These are phyloP conservation scores for Sterna hirundo DNA, from an alignment of 2,113 vertebrate species.

Conservation along the genomic window DNA sequence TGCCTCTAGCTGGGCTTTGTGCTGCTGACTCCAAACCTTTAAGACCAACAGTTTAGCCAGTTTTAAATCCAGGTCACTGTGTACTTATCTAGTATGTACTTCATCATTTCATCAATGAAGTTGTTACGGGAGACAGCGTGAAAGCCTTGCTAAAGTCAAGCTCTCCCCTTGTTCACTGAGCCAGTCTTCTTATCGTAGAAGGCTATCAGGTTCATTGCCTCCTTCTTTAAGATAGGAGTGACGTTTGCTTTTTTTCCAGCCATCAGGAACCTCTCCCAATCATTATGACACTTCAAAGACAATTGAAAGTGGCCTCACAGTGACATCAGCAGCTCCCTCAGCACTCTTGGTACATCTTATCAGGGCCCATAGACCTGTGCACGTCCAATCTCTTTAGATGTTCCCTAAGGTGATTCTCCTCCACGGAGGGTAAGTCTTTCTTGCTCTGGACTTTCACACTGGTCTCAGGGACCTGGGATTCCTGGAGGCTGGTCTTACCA, in stretches of 20 bases:
- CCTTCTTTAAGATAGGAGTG: not conserved
- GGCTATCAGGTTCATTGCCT: not conserved
- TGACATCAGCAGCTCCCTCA: not conserved
- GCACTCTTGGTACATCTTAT: not conserved
- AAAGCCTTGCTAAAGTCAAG: not conserved
- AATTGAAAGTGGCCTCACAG: not conserved
- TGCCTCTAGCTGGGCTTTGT: not conserved
- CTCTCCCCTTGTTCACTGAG: not conserved
- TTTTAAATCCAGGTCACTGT: not conserved
- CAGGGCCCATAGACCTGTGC: not conserved
- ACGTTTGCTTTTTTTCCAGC: not conserved
- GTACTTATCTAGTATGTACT: not conserved
- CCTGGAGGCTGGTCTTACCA: not conserved
- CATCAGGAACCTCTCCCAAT: not conserved
- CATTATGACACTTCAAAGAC: not conserved
- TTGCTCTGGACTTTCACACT: not conserved
- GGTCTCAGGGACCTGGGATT: not conserved
- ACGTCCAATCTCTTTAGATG: not conserved
- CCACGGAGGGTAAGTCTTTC: not conserved
- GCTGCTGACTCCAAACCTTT: not conserved
- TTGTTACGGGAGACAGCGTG: not conserved
- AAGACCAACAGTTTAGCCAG: not conserved
- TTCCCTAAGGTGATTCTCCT: not conserved
- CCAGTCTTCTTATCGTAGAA: not conserved
- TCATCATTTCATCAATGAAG: not conserved